Base-by-base conservation (phyloP, 2,797 vertebrate genomes). In the Girardinus metallicus region DNA sequence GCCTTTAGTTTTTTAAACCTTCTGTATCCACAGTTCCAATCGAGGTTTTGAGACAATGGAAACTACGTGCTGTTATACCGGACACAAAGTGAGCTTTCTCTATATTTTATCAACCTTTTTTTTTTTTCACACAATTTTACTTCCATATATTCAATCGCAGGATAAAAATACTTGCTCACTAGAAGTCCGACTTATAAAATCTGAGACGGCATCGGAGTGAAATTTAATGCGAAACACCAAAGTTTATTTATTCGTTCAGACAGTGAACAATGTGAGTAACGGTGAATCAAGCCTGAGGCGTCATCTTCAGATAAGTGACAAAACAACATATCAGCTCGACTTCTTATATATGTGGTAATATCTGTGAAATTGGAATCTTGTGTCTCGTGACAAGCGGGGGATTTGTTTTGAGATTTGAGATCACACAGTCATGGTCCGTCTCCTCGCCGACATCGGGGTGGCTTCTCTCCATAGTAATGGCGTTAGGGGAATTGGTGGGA, bases 341-440 rank as follows among this genome's bases (percentile, higher is more conserved):
- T 80, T 88, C 23, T 0, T 72, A 78, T 80, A 64, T 53, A 64
- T 53, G 72, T 34, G 34, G 70, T 90, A 80, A 88, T 80, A 84
- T 85, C 76, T 86, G 66, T 86, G 75, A 89, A 89, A 88, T 78
- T 82, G 73, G 79, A 85, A 87, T 82, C n/a, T 43, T 41, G 46
- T 78, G 34, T 74, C 47, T 53, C 53, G 31, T 60, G 82, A 85
- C 64, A 82, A 83, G 57, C 75, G 29, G 73, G 49, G 82, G 74
- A 87, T 86, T 77, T 75, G 71, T 70, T 79, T 66, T 1, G 26
- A 74, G 53, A 85, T 79, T 66, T 1, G 26, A 74, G 53, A 85
- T 80, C 71, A 77, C 74, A 36, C 16, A 39, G 57, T 73, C 80
- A 46, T 36, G 49, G 82, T 77, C 64, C 26, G 5, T 80, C 66